Evolutionary conservation across 2,888 invertebrate species (phyloP).

Genomic region (Drosophila birchii): DNA sequence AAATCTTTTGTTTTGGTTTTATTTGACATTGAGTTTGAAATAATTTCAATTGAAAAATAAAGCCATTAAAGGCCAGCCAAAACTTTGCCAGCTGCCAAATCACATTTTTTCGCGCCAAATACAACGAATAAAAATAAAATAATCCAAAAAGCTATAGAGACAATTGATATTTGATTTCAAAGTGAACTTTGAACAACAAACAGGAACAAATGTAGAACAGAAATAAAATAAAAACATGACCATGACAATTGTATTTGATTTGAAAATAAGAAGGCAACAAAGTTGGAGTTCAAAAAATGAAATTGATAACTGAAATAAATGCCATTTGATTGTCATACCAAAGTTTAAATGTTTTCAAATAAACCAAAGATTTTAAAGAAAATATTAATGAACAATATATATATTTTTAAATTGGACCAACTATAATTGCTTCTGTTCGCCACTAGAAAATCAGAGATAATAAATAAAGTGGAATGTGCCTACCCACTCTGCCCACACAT

Average conservation of each 20-base stretch:
- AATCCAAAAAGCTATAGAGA: background rate
- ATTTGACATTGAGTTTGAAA: conserved; percentile 1
- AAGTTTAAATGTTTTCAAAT: background rate
- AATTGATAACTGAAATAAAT: background rate
- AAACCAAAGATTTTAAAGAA: background rate
- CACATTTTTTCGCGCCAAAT: no score
- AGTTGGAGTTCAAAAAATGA: background rate
- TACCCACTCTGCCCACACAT: background rate
- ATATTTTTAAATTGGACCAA: no score
- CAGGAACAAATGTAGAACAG: background rate
- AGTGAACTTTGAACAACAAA: background rate
- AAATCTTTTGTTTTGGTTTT: background rate
- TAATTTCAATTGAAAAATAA: background rate
- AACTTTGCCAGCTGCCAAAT: no score
- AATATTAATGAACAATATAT: background rate
- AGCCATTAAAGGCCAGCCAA: background rate
- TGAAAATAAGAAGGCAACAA: background rate
- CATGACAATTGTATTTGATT: conserved; percentile 5
- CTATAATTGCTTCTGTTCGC: background rate
- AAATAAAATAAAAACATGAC: background rate
- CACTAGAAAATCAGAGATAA: background rate
- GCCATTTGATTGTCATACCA: background rate
- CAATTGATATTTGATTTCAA: conserved; percentile 5
- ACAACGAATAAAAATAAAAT: background rate
- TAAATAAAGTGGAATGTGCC: conserved; percentile 2